Conservation (phyloP, 1,140 invertebrate species). For the Bombus picipes region DNA sequence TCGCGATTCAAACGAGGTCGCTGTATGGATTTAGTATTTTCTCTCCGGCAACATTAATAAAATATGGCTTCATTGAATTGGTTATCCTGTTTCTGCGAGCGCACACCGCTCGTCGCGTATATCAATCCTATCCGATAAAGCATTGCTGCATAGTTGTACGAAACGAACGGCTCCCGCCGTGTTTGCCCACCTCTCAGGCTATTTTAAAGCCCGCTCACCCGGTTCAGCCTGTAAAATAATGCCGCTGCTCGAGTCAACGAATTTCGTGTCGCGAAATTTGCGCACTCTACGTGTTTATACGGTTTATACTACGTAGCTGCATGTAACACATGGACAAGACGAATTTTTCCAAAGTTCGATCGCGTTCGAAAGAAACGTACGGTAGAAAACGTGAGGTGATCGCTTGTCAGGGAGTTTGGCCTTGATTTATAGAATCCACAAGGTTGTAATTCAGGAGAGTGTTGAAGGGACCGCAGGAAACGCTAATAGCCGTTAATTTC, state of each 20-base stretch:
- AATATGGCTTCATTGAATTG: slow-evolving; percentile 55
- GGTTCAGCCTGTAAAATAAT: neutral
- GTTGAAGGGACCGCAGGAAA: slow-evolving; percentile 63
- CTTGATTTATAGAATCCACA: slow-evolving; percentile 43
- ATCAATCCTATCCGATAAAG: slow-evolving; percentile 54
- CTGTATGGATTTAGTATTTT: slow-evolving; percentile 50
- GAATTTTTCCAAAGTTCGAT: no score
- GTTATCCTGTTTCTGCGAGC: slow-evolving; percentile 18
- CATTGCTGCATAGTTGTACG: slow-evolving; percentile 12
- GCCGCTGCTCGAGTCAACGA: neutral
- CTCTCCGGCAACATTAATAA: slow-evolving; percentile 57
- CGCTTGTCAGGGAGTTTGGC: neutral
- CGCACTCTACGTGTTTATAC: no score
- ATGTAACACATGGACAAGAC: no score
- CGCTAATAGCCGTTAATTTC: slow-evolving; percentile 71
- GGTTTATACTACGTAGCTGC: no score
- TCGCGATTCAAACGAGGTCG: neutral
- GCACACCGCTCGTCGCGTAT: slow-evolving; percentile 4
- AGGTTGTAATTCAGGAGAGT: slow-evolving; percentile 30
- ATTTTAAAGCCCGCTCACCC: slow-evolving; percentile 26
- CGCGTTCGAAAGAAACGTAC: no score
- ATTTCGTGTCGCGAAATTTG: neutral
- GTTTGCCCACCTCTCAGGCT: slow-evolving; percentile 21
- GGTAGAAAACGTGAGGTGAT: no score
- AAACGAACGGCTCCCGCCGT: neutral